phyloP scores from a whole-genome alignment of 2,113 vertebrate genomes.

The Cinclus mexicanus region DNA sequence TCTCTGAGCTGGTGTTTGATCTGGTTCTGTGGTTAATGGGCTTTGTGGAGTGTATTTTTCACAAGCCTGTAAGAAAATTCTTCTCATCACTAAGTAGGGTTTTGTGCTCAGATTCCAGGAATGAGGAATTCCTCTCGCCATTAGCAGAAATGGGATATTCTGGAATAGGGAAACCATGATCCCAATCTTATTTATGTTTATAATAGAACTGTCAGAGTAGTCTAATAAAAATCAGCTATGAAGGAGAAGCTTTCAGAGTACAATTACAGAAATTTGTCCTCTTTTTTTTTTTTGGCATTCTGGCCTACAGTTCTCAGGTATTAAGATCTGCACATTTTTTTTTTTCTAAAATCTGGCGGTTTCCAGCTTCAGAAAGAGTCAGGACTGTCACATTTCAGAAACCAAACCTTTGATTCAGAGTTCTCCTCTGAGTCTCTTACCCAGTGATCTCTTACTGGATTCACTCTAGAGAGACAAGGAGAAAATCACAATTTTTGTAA shows the following conservation, averaged over 20 bases:
- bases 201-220: background rate
- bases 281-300: background rate
- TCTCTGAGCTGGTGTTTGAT: background rate
- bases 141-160: background rate
- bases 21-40: background rate
- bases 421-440: background rate
- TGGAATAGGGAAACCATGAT: background rate
- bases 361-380: background rate
- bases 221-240: background rate
- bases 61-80: background rate
- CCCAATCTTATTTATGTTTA: background rate
- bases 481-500: background rate
- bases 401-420: background rate
- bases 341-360: background rate
- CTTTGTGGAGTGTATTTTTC: background rate
- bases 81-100: background rate
- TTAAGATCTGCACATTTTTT: background rate
- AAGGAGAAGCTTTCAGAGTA: background rate
- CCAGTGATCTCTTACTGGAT: background rate
- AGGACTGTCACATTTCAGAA: background rate
- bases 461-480: background rate
- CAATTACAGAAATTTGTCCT: background rate
- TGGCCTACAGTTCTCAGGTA: background rate
- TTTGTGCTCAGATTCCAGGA: background rate
- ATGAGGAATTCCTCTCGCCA: background rate